Percentiles rank a stretch among this genome's conserved stretches.
Evolutionary conservation across 2,888 invertebrate species (phyloP).

Genomic region (Slavum lentiscoides): DNA sequence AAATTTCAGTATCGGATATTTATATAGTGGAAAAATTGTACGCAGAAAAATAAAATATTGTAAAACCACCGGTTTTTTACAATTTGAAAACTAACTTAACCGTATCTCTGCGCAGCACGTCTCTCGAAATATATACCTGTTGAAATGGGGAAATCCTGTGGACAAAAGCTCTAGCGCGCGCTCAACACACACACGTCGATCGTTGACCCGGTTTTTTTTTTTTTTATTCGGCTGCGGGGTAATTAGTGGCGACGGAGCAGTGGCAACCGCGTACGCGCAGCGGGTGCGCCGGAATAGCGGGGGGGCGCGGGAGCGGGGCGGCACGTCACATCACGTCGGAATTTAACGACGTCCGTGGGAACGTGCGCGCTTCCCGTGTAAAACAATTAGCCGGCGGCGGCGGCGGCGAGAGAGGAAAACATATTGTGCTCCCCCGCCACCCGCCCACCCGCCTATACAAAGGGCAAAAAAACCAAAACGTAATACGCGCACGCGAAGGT

Average conservation of each 20-base stretch:
- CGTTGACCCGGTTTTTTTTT: neutral
- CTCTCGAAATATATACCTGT: too few species aligned
- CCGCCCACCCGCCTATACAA: neutral
- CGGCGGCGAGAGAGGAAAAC: conserved; percentile 18
- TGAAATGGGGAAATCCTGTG: too few species aligned
- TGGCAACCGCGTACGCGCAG: neutral
- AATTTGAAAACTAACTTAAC: too few species aligned
- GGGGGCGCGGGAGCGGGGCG: neutral
- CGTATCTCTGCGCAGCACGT: too few species aligned
- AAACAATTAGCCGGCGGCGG: conserved; percentile 49
- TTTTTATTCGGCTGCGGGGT: neutral
- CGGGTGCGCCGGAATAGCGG: too few species aligned
- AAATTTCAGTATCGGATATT: too few species aligned
- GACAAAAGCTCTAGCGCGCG: too few species aligned
- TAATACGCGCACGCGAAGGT: too few species aligned
- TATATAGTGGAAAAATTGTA: too few species aligned
- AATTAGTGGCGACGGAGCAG: neutral
- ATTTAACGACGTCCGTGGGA: conserved; percentile 53
- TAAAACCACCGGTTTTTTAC: too few species aligned
- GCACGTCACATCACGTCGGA: conserved; percentile 47
- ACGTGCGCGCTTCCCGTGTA: conserved; percentile 53
- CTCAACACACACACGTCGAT: neutral
- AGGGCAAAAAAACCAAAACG: neutral
- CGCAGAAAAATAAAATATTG: too few species aligned
- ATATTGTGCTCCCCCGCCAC: neutral